Evolutionary conservation across 2,888 invertebrate species (phyloP), one percentile per base, ranked within the genome.

Genomic region (Dichetophora obliterata): DNA sequence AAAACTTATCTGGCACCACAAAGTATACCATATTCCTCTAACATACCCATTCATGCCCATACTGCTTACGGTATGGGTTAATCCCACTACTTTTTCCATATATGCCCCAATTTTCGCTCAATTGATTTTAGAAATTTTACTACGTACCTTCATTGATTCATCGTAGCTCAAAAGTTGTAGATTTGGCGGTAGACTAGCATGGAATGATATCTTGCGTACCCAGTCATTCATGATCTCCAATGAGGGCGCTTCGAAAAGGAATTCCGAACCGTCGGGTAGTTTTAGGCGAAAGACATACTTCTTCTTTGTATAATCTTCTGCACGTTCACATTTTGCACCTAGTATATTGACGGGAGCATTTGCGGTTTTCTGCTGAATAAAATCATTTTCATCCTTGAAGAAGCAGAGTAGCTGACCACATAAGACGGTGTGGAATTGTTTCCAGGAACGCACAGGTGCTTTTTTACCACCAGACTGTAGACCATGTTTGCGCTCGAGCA

Each of bases 331-430:
- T 59, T 92, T 91, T 0, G 98, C 97, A 77, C 93, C 93, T 57
- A 93, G 90, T 52, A 94, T 93, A 81, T 94, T 95, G 34, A 98
- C 93, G 0, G 96, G 95, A 0, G 97, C 95, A 3, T 95, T 94
- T 0, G 95, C 95, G 0, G 98, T 97, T 90, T 96, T 95, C 84
- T 96, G 95, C 81, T 93, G 93, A 79, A 93, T 92, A 90, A 98
- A 98, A 90, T 97, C 97, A 82, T 94, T 93, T 86, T 96, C 95
- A 87, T 98, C 98, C 86, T 98, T 95, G 92, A 99, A 99, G 94
- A 99, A 99, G 90, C 98, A 98, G 73, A 99, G 91, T 83, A 98
- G 91, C 88, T 99, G 99, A 0, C 99, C 99, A 87, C 98, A 99
- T 31, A 99, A 91, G 75, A 98, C 98, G 0, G 97, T 95, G 90